These are phyloP conservation scores for Hiodon tergisus DNA, from an alignment of 2,113 vertebrate genomes.

Conservation along the genomic window DNA sequence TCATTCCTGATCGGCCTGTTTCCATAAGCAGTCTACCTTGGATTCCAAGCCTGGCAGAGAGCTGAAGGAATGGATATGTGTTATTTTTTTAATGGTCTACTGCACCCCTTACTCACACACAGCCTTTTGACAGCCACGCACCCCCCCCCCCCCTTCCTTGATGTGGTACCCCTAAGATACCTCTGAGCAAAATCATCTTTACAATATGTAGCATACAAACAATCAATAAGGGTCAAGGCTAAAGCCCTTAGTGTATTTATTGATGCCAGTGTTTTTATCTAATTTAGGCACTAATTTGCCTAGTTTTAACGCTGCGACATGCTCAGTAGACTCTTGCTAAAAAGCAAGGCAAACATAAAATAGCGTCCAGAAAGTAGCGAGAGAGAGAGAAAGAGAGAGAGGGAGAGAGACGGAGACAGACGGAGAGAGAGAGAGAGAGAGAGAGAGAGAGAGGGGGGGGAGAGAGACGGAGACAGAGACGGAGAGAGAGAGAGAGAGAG, in stretches of 20 bases:
- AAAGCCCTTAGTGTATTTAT: not conserved
- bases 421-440: not conserved
- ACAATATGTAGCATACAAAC: slow-evolving; percentile 15
- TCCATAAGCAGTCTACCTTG: slow-evolving; percentile 31
- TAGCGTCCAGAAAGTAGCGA: not conserved
- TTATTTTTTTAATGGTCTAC: slow-evolving; percentile 37
- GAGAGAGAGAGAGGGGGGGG: not conserved
- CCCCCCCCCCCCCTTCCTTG: slow-evolving; percentile 29
- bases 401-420: too few relatives aligned
- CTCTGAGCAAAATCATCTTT: slow-evolving; percentile 23
- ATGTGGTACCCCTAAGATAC: slow-evolving; percentile 35
- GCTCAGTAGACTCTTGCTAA: slow-evolving; percentile 8
- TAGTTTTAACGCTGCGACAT: slow-evolving; percentile 5
- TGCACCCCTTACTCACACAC: not conserved
- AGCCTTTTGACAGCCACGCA: not conserved
- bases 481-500: not conserved
- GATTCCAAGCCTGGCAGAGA: slow-evolving; percentile 31
- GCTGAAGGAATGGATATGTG: slow-evolving; percentile 27
- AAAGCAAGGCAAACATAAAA: slow-evolving; percentile 24
- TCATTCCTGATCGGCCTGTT: slow-evolving; percentile 47
- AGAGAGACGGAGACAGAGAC: too few relatives aligned
- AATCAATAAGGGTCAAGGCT: slow-evolving; percentile 1
- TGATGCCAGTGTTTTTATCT: slow-evolving; percentile 29
- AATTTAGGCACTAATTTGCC: too few relatives aligned
- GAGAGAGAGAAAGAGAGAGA: not conserved